These are phyloP conservation scores for Lophochroa leadbeateri DNA, from an alignment of 2,113 vertebrate species.

Conservation along the genomic window DNA sequence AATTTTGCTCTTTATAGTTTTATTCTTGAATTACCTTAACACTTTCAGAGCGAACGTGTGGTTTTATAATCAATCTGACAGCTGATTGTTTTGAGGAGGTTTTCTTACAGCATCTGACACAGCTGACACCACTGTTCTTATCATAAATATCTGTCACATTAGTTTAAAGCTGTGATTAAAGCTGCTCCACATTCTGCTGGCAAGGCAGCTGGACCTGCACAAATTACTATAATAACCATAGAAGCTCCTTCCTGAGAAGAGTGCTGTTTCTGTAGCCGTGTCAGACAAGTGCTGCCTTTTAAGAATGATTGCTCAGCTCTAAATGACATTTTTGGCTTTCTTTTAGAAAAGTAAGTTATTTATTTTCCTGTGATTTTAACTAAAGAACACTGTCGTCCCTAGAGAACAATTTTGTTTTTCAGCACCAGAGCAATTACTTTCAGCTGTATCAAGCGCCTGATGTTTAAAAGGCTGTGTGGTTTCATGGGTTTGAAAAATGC, in stretches of 20 bases:
- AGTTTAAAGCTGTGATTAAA: conserved; percentile 64
- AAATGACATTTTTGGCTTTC: conserved; percentile 63
- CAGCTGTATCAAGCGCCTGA: conserved; percentile 27
- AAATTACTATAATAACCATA: conserved; percentile 59
- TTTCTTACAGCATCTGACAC: conserved; percentile 43
- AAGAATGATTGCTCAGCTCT: conserved; percentile 67
- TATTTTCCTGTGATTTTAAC: conserved; percentile 68
- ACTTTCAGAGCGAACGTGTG: background rate
- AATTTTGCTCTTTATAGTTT: conserved; percentile 20
- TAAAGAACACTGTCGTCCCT: conserved; percentile 57
- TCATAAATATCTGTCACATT: conserved; percentile 57
- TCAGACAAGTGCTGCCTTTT: conserved; percentile 61
- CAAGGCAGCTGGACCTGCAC: conserved; percentile 59
- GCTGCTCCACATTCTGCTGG: conserved; percentile 52
- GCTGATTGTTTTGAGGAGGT: background rate
- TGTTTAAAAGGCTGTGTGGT: conserved; percentile 2
- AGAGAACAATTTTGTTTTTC: conserved; percentile 53
- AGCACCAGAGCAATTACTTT: conserved; percentile 49
- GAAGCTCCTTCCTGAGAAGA: conserved; percentile 59
- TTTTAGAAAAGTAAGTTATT: conserved; percentile 62
- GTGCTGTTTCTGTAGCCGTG: conserved; percentile 32
- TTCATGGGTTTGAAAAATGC: background rate
- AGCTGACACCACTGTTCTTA: conserved; percentile 48
- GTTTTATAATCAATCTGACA: conserved; percentile 40
- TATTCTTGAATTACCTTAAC: conserved; percentile 18